Evolutionary conservation across 1,140 invertebrate genomes (phyloP).

Genomic region (Hyphantria cunea): DNA sequence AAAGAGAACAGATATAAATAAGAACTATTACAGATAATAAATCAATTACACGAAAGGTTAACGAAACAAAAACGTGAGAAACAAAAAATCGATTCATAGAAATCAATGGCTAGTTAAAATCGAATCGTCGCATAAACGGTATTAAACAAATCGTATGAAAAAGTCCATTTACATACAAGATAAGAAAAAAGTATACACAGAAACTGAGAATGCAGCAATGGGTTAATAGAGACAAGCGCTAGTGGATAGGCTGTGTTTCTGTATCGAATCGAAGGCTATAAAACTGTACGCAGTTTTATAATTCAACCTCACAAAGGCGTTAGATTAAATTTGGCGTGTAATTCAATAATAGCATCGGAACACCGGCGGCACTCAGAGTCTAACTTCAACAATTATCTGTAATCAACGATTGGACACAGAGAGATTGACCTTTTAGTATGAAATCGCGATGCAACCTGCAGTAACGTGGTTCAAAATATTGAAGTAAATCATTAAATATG

Average conservation of each 20-base stretch:
- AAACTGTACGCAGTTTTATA: slow-evolving; percentile 54
- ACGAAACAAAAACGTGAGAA: slow-evolving; percentile 78
- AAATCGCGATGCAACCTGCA: slow-evolving; percentile 45
- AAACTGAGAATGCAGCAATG: slow-evolving; percentile 37
- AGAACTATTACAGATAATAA: slow-evolving; percentile 61
- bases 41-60: slow-evolving; percentile 62
- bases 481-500: slow-evolving; percentile 34
- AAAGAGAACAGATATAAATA: slow-evolving; percentile 47
- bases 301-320: slow-evolving; percentile 51
- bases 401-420: slow-evolving; percentile 70
- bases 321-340: slow-evolving; percentile 66
- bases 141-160: slow-evolving; percentile 72
- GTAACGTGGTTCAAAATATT: slow-evolving; percentile 43
- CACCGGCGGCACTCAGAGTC: slow-evolving; percentile 72
- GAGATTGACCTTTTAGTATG: slow-evolving; percentile 57
- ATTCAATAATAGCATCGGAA: slow-evolving; percentile 74
- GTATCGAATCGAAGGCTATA: slow-evolving; percentile 55
- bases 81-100: slow-evolving; percentile 58
- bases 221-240: slow-evolving; percentile 28
- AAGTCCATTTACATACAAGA: slow-evolving; percentile 36
- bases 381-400: slow-evolving; percentile 60
- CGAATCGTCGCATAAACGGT: slow-evolving; percentile 65
- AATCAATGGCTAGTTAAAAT: slow-evolving; percentile 69
- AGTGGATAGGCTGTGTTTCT: slow-evolving; percentile 46
- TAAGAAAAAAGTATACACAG: slow-evolving; percentile 26